phyloP scores from a whole-genome alignment of 2,797 vertebrate genomes.

The Xiphophorus birchmanni region DNA sequence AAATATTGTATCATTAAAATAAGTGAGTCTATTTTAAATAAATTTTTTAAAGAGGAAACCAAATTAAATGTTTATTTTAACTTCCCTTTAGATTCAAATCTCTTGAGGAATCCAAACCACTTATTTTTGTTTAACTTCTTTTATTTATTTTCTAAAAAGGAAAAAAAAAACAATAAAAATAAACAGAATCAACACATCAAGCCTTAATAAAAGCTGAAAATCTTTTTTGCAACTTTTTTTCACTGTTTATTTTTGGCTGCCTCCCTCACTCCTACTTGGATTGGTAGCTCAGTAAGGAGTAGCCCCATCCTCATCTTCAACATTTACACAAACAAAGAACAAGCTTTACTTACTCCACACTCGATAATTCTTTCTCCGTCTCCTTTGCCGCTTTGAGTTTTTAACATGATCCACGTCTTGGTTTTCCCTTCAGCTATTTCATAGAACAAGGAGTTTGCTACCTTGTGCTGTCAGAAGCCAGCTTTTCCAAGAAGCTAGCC shows the following conservation, averaged over 20 bases:
- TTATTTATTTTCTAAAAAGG: background rate
- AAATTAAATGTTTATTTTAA: too few relatives aligned
- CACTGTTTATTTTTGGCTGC: background rate
- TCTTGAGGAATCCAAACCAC: background rate
- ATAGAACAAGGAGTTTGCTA: slow-evolving; percentile 97
- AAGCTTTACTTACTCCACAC: background rate
- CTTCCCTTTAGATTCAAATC: background rate
- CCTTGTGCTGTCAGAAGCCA: slow-evolving; percentile 93
- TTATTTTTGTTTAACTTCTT: background rate
- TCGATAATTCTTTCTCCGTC: background rate
- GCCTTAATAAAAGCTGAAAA: too few relatives aligned
- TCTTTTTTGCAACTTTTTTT: background rate
- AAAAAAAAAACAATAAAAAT: background rate
- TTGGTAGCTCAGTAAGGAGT: background rate
- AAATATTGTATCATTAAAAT: background rate
- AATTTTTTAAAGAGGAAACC: background rate
- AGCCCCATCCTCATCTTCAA: background rate
- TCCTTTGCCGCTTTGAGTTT: background rate
- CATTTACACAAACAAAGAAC: background rate
- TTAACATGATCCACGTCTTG: too few relatives aligned
- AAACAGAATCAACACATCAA: too few relatives aligned
- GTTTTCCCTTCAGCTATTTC: slow-evolving; percentile 83
- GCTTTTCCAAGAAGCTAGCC: slow-evolving; percentile 96
- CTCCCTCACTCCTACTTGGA: background rate
- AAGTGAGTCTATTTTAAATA: background rate